phyloP scores from a whole-genome alignment of 2,888 invertebrate species.

The Hypomecis punctinalis region DNA sequence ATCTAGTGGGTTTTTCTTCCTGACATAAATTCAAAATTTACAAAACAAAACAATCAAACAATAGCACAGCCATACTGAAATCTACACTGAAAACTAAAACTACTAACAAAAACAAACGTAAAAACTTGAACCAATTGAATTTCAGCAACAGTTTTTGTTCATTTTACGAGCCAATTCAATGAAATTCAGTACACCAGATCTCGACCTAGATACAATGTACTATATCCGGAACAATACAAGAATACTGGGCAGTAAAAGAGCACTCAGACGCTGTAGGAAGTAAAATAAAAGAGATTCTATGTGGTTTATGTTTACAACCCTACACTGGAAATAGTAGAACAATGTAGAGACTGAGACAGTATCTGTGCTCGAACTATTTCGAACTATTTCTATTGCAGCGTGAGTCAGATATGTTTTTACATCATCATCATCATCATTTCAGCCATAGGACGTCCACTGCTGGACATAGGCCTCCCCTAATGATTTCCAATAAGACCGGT shows the following conservation, averaged over 20 bases:
- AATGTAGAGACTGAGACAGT: slow-evolving; percentile 21
- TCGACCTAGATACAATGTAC: slow-evolving; percentile 32
- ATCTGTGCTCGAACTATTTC: not conserved
- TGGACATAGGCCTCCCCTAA: no score
- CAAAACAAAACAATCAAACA: not conserved
- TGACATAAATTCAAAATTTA: no score
- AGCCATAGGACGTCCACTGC: no score
- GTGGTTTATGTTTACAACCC: slow-evolving; percentile 34
- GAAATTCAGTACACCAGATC: slow-evolving; percentile 28
- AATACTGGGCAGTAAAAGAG: slow-evolving; percentile 41
- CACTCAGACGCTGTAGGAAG: slow-evolving; percentile 40
- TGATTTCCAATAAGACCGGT: no score
- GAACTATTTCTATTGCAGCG: not conserved
- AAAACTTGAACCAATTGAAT: slow-evolving; percentile 17
- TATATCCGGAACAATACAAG: slow-evolving; percentile 32
- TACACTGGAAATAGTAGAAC: slow-evolving; percentile 7
- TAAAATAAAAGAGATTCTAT: slow-evolving; percentile 40
- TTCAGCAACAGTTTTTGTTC: slow-evolving; percentile 19
- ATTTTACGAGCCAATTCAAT: slow-evolving; percentile 28
- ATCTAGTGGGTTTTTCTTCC: no score
- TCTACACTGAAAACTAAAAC: not conserved
- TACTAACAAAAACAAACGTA: slow-evolving; percentile 1
- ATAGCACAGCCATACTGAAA: not conserved
- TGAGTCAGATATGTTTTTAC: not conserved
- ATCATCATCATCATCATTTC: not conserved